Evolutionary conservation across 2,888 invertebrate genomes (phyloP).

Genomic region (Celastrina argiolus): DNA sequence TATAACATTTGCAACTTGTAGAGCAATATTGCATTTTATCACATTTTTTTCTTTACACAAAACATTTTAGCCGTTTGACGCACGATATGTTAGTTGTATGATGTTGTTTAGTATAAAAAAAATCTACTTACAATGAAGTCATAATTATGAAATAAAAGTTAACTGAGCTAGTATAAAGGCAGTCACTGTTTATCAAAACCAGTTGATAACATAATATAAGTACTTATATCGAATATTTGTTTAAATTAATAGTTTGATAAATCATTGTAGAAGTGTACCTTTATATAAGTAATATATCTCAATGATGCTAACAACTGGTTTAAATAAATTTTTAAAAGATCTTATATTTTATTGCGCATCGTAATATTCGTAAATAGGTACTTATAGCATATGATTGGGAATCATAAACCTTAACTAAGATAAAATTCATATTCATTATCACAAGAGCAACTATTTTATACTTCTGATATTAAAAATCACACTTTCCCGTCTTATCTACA

Average conservation of each 20-base stretch:
- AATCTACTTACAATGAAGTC: slow-evolving; percentile 8
- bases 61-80: not conserved
- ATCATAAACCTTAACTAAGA: not conserved
- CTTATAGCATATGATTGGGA: not conserved
- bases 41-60: too few relatives aligned
- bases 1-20: not conserved
- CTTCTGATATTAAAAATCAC: not conserved
- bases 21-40: not conserved
- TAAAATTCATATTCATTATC: not conserved
- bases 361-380: not conserved
- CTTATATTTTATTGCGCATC: not conserved
- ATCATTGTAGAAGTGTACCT: too few relatives aligned
- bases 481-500: not conserved
- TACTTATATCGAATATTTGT: too few relatives aligned
- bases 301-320: not conserved
- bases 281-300: not conserved
- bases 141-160: not conserved
- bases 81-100: not conserved
- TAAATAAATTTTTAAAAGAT: not conserved
- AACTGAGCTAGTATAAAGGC: not conserved
- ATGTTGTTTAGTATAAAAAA: slow-evolving; percentile 5
- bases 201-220: not conserved
- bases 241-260: too few relatives aligned
- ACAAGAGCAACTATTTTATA: not conserved
- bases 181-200: slow-evolving; percentile 9